Conservation (phyloP, 2,113 vertebrate species). For the human region GRCh38 chr6:103045501-103046000, state of each 20-base stretch:
- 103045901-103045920: too few relatives aligned
- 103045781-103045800: neutral
- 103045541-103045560: neutral
- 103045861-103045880: too few relatives aligned
- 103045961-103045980: too few relatives aligned
- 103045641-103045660: neutral
- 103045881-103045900: too few relatives aligned
- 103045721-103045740: neutral
- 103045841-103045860: too few relatives aligned
- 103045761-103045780: neutral
- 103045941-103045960: too few relatives aligned
- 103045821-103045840: too few relatives aligned
- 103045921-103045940: too few relatives aligned
- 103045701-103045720: constrained; percentile 1
- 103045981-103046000: too few relatives aligned
- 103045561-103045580: neutral
- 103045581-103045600: neutral
- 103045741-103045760: neutral
- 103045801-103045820: too few relatives aligned
- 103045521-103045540: neutral
- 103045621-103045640: neutral
- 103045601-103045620: neutral
- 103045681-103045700: neutral
- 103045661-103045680: neutral
- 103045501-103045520: neutral